Conservation (phyloP, 2,113 vertebrate genomes). For the Lichenostomus cassidix region DNA sequence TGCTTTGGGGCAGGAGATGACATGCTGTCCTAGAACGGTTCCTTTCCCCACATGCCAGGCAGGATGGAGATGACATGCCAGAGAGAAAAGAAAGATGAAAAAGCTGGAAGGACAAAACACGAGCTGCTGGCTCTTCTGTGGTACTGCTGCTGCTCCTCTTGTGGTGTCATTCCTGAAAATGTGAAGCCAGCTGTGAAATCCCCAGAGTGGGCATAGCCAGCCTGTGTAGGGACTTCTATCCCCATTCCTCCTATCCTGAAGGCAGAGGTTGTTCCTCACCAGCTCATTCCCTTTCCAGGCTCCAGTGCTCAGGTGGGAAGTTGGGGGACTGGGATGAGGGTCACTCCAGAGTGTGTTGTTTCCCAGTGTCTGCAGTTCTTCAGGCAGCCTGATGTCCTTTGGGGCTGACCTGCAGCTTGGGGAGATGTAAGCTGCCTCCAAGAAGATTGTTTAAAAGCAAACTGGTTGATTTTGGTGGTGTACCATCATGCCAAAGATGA, state of each 20-base stretch:
- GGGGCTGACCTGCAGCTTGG: background rate
- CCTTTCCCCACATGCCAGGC: background rate
- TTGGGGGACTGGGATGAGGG: rapidly evolving
- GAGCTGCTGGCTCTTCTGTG: background rate
- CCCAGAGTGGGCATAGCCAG: background rate
- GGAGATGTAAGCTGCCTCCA: background rate
- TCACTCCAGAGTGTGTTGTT: background rate
- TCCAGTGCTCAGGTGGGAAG: background rate
- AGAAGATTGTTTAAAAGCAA: background rate
- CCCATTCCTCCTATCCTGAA: background rate
- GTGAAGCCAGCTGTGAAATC: background rate
- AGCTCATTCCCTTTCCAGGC: background rate
- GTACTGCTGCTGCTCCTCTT: background rate
- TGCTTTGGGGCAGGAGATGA: background rate
- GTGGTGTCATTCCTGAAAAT: background rate
- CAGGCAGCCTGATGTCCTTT: background rate
- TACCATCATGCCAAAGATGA: background rate
- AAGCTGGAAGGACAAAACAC: background rate
- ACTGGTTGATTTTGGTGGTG: background rate
- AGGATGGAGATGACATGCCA: background rate
- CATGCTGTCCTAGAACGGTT: background rate
- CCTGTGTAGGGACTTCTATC: background rate
- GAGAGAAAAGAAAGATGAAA: background rate
- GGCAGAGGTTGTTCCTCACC: background rate
- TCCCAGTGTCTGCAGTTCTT: background rate